Base-by-base conservation (phyloP, 2,888 invertebrate genomes). In the Erynnis tages region DNA sequence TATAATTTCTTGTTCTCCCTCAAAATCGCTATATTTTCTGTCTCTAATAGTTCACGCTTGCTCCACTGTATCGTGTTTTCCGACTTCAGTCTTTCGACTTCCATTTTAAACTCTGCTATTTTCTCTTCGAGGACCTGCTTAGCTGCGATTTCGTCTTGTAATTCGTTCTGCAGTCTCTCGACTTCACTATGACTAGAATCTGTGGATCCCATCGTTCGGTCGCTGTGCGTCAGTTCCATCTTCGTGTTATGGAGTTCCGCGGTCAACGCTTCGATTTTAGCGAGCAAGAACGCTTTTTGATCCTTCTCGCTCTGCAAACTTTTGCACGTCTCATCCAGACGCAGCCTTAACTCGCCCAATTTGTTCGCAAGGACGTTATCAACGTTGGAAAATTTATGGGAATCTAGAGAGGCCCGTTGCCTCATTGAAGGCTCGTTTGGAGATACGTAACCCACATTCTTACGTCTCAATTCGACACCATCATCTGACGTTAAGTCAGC, bases 1-100 rank as follows among this genome's bases (percentile, higher is more conserved):
- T 89, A 89, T 1, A 97, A 73, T 71, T 97, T 96, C 71, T 97
- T 97, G 72, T 97, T 97, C 65, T 98, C 97, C 27, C 97, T 90
- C 70, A 98, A 94, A 59, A 98, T 89, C 0, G 94, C 93, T 65
- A 96, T 90, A 73, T 97, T 97, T 67, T 98, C 97, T 0, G 97
- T 96, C 82, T 98, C 98, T 43, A 98, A 76, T 4, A 96, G 90
- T 79, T 98, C 98, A 2, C 97, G 88, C 76, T 96, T 96, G 11
- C 95, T 96, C 97, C 97, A 98, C 75, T 98, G 98, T 0, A 95
- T 93, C 0, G 97, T 97, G 81, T 98, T 98, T 84, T 98, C 98
- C 0, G 95, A 94, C 85, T 98, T 97, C 8, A 97, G 86, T 62
- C 94, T 91, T 74, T 98, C 97, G 62, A 97, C 80, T 92, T 97